Base-by-base conservation (phyloP, 2,113 vertebrate genomes). In the Pitta sordida region DNA sequence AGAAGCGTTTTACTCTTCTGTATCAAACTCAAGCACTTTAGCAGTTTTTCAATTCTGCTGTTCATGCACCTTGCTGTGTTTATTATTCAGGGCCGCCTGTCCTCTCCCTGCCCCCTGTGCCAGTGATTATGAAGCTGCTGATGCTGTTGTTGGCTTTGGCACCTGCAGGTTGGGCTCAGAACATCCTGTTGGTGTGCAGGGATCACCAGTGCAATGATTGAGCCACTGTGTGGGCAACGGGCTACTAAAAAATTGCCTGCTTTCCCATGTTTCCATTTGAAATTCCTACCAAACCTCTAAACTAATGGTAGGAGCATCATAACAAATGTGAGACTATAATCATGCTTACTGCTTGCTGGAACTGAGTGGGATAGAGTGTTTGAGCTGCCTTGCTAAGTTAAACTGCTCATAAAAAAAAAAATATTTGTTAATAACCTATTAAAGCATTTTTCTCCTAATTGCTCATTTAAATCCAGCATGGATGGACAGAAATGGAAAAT, bases 81-180 rank as follows among this genome's bases (percentile, higher is more conserved):
- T 92, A 89, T 96, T 92, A 87, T 94, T 96, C 87, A 84, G 91
- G 89, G 92, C 83, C 12, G 37, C 27, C 44, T 97, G 91, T 91
- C 84, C 87, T 91, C 76, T 91, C 53, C 59, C 89, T 93, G 77
- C 69, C 79, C 88, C 41, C 8, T 78, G 88, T 51, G 83, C 93
- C 91, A 90, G 43, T 5, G 27, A 93, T 93, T 95, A 92, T 92
- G 91, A 91, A 93, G 92, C 83, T 78, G 93, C 96, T 96, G 96
- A 91, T 94, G 94, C 90, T 59, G 43, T 63, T 97, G 89, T 95
- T 97, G 77, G 95, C 88, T 93, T 95, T 98, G 95, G 92, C 96
- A 95, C 71, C 41, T 52, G 9, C 53, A 24, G 15, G 36, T 3
- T 60, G 49, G 83, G 84, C 56, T 80, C 67, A 74, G 73, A 70